A percentile compares a stretch with the other conserved stretches of the same genome.
Conservation (phyloP, 2,888 invertebrate genomes). For the Tolmerus cingulatus region DNA sequence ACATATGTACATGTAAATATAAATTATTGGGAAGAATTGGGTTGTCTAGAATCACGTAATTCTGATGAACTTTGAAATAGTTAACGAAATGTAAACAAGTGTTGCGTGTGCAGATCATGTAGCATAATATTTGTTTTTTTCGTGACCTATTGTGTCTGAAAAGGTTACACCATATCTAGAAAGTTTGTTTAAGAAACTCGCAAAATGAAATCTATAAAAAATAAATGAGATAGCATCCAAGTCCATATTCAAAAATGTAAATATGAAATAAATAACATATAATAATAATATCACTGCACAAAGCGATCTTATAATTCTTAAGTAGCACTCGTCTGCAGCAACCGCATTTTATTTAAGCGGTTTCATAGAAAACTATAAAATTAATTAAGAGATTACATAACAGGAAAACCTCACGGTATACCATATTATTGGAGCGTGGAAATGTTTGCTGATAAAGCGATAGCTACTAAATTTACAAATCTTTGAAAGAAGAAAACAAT, state of each 20-base stretch:
- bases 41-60: not conserved
- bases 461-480: not conserved
- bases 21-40: not conserved
- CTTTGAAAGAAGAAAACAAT: not conserved
- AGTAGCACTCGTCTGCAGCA: not conserved
- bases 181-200: not conserved
- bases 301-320: not conserved
- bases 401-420: not conserved
- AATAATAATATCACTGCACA: not conserved
- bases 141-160: not conserved
- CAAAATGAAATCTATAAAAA: not conserved
- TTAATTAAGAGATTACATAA: not conserved
- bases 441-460: not conserved
- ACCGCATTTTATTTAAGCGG: not conserved
- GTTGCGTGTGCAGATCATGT: not conserved
- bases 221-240: not conserved
- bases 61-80: not conserved
- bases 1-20: not conserved
- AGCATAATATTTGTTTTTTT: not conserved
- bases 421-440: not conserved
- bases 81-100: not conserved
- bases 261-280: not conserved
- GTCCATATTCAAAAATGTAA: not conserved
- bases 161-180: not conserved
- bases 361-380: not conserved